phyloP scores from a whole-genome alignment of 2,797 vertebrate species.

The Heteromormyrus szaboi region DNA sequence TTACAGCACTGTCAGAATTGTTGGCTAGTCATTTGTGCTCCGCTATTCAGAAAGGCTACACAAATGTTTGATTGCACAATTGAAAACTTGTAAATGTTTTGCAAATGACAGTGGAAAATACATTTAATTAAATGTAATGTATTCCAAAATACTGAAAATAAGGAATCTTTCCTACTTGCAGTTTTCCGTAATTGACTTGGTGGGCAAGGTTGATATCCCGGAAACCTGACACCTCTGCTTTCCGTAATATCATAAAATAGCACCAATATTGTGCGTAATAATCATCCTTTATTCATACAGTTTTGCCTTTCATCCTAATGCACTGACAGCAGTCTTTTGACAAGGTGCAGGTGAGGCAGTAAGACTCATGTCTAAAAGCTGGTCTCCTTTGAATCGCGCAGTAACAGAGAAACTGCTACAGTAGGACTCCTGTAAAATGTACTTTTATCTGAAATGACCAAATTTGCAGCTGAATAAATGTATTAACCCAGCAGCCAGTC shows the following conservation, averaged over 20 bases:
- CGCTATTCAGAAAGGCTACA: constrained; percentile 18
- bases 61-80: constrained; percentile 10
- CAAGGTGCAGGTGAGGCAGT: constrained; percentile 2
- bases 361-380: neutral
- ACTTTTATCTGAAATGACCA: neutral
- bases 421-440: neutral
- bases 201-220: neutral
- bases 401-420: neutral
- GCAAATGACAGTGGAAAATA: neutral
- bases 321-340: neutral
- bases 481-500: neutral
- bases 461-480: neutral
- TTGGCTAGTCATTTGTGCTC: neutral
- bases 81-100: constrained; percentile 16
- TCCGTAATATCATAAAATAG: neutral
- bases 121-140: neutral
- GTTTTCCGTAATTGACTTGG: neutral
- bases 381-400: neutral
- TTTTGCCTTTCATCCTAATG: constrained; percentile 5
- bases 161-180: neutral
- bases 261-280: neutral
- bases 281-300: constrained; percentile 12
- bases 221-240: neutral
- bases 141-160: neutral
- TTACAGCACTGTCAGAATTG: constrained; percentile 10